Base-by-base conservation (phyloP, 1,140 invertebrate genomes). In the Scaptomyza montana region DNA sequence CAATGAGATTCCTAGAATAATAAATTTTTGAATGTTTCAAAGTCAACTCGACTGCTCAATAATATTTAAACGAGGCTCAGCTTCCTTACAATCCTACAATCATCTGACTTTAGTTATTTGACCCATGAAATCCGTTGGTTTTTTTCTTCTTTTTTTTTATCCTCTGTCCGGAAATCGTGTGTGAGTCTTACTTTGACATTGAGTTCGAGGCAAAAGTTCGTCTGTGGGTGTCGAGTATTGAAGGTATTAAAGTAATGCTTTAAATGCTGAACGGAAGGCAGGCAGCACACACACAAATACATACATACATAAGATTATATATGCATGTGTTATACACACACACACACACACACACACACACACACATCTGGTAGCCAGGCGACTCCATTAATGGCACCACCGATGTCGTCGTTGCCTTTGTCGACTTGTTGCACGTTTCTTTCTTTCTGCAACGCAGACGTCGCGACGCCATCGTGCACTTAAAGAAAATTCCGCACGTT, bases 211-310 rank as follows among this genome's bases (percentile, higher is more conserved):
- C 30, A 33, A 33, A 33, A 33, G 30, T 33, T 33, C 7, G 7
- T 5, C 21, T 25, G 21, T 25, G 21, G 21, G 21, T 25, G 21
- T 25, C 21, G 21, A 25, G 21, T 25, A 25, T 25, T 25, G 21
- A 3, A 56, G 54, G 76, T 43, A 75, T 84, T 78, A 78, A 82
- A 71, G 61, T 51, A 78, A 57, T 62, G 54, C 73, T 63, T 69
- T 82, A 75, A 75, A 63, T 33, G 66, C 74, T 28, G 47, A 57
- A 63, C 43, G 43, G 5, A 5, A 33, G 30, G 30, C 30, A 33
- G 21, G 9, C 21, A 49, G 33, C 46, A 30, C 43, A 62, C 25
- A 55, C 43, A 43, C 50, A 25, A 25, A 25, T 2, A 25, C 21
- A 25, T 25, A 4, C 2, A 25, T 25, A 25, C 21, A 25, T 25